Evolutionary conservation across 2,113 vertebrate species (phyloP).

Genomic region (Gymnorhina tibicen): DNA sequence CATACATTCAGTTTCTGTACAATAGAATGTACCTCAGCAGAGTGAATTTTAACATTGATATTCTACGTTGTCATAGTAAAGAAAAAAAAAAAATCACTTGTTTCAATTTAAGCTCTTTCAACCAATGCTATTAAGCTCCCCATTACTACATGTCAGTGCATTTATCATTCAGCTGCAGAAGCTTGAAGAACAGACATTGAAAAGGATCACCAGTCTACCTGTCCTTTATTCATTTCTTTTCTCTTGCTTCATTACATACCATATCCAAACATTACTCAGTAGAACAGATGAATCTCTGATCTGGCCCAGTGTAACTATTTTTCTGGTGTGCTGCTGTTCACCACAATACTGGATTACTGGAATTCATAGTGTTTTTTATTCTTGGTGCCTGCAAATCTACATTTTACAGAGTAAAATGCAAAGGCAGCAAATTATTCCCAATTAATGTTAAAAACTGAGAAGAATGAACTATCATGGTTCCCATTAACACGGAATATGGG

Average conservation of each 20-base stretch:
- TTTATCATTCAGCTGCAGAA: background rate
- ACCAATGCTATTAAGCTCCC: background rate
- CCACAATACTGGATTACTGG: background rate
- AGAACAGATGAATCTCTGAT: background rate
- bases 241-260: background rate
- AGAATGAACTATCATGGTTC: background rate
- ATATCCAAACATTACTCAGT: background rate
- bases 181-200: background rate
- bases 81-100: background rate
- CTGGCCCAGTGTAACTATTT: background rate
- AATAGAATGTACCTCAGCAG: background rate
- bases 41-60: background rate
- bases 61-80: background rate
- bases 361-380: background rate
- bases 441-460: background rate
- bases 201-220: background rate
- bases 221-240: background rate
- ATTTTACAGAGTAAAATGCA: background rate
- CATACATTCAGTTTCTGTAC: background rate
- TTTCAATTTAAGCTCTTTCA: background rate
- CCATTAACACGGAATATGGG: background rate
- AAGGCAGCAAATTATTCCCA: background rate
- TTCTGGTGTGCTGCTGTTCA: background rate
- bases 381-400: background rate
- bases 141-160: background rate